These are phyloP conservation scores for Hexactinellida sp. DNA, from an alignment of 37 sponge, comb jelly and placozoan genomes.

Conservation along the genomic window DNA sequence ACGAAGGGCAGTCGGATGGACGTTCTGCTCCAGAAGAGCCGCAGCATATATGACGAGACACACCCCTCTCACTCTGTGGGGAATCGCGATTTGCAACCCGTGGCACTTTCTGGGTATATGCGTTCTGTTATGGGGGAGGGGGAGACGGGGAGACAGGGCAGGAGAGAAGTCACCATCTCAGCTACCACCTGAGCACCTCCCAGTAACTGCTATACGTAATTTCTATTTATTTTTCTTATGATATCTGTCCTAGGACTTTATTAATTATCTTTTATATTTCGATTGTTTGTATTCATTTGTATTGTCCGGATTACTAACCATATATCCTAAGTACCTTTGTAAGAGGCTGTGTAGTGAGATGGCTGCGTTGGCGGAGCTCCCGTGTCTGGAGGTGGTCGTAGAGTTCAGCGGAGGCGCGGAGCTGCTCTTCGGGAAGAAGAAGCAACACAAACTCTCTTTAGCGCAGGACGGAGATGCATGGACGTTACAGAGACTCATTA, in stretches of 20 bases:
- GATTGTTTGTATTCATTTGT: background rate
- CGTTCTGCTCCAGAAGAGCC: background rate
- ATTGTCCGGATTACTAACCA: too few relatives aligned
- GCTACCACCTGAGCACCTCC: background rate
- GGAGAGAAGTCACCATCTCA: background rate
- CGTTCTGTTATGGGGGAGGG: background rate
- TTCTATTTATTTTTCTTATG: background rate
- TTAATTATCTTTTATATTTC: background rate
- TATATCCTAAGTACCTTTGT: background rate
- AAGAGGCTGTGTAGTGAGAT: background rate
- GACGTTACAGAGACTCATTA: constrained; percentile 58
- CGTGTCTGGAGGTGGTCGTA: constrained; percentile 31
- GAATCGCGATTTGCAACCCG: background rate
- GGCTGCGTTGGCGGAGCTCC: background rate
- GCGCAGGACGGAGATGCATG: constrained; percentile 34
- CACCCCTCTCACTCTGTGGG: background rate
- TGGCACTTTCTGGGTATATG: background rate
- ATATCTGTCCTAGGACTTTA: background rate
- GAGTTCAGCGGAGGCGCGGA: constrained; percentile 97
- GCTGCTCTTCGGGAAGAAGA: constrained; percentile 74
- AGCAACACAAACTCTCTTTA: constrained; percentile 54
- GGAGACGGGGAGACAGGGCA: background rate
- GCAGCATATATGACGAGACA: background rate
- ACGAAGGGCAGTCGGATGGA: constrained; percentile 59
- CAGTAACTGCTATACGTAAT: too few relatives aligned